Conservation (phyloP, 2,888 invertebrate species). For the Caenorhabditis sp. region DNA sequence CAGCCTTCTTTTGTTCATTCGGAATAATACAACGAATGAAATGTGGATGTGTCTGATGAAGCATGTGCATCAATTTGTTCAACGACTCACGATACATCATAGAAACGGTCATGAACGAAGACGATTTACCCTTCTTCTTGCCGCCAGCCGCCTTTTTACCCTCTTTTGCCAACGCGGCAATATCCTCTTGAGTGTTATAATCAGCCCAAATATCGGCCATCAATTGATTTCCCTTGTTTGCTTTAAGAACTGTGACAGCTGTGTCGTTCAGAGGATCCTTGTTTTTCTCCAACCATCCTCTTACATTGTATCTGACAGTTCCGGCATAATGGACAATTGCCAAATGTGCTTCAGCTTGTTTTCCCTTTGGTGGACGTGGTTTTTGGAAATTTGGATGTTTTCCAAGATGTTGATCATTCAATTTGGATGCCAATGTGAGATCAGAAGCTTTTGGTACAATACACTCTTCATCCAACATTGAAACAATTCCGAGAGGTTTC, state of each 20-base stretch:
- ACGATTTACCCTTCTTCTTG: slow-evolving; percentile 73
- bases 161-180: slow-evolving; percentile 45
- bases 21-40: slow-evolving; percentile 99
- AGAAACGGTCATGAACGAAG: slow-evolving; percentile 86
- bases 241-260: slow-evolving; percentile 72
- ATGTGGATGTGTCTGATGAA: slow-evolving; percentile 94
- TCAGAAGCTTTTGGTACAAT: slow-evolving; percentile 70
- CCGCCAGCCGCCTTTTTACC: slow-evolving; percentile 51
- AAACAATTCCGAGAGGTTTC: slow-evolving; percentile 75
- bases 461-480: slow-evolving; percentile 71
- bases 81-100: slow-evolving; percentile 75
- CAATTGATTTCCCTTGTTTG: slow-evolving; percentile 78
- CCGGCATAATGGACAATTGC: slow-evolving; percentile 74
- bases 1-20: slow-evolving; percentile 76
- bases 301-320: slow-evolving; percentile 93
- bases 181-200: slow-evolving; percentile 68
- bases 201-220: slow-evolving; percentile 76
- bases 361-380: slow-evolving; percentile 72
- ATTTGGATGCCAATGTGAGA: slow-evolving; percentile 65
- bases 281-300: slow-evolving; percentile 99
- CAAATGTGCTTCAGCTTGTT: slow-evolving; percentile 73
- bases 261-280: slow-evolving; percentile 74
- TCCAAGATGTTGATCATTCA: slow-evolving; percentile 70
- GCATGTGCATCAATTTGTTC: slow-evolving; percentile 96
- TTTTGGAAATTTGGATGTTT: slow-evolving; percentile 71